Evolutionary conservation across 2,113 vertebrate genomes (phyloP), one percentile per base, ranked within the genome.

Genomic region (Phodopus roborovskii): DNA sequence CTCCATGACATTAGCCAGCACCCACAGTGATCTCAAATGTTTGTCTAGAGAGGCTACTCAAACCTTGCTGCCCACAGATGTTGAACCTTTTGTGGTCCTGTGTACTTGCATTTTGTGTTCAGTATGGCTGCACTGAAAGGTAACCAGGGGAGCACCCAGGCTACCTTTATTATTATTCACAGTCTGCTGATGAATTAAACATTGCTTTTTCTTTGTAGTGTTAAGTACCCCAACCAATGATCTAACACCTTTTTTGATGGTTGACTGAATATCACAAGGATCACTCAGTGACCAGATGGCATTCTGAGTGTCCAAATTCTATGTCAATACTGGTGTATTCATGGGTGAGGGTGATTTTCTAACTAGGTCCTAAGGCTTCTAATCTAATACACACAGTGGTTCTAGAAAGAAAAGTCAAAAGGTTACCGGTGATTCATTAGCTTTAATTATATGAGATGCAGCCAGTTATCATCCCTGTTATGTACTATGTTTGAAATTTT

Each of bases 101-200:
- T 20, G 73, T 7, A 56, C 36, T 70, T 83, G 9, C 26, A 50
- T 64, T 15, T 73, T 19, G 2, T 22, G 28, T 70, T 91, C 33
- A 50, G 48, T 62, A 28, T 11, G 22, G 10, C 17, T 79, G 88
- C 88, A 84, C 36, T 81, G 85, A 78, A 60, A 88, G 60, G 56
- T 75, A 62, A 20, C 45, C 68, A 48, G 4, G 53, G 68, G 53
- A 88, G 70, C 36, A 50, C 28, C 58, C 90, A 42, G 56, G 30
- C n/a, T 89, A 42, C 30, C 64, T 86, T 95, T 85, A 50, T 92
- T 89, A 79, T 85, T 70, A 68, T 85, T 83, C 66, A 28, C 56
- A 86, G 15, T 3, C 22, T 2, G 26, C 53, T 64, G 58, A n/a
- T n/a, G n/a, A n/a, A n/a, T n/a, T n/a, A n/a, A n/a, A n/a, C n/a